Base-by-base conservation (phyloP, 2,113 vertebrate genomes). In the Clarias batrachus region DNA sequence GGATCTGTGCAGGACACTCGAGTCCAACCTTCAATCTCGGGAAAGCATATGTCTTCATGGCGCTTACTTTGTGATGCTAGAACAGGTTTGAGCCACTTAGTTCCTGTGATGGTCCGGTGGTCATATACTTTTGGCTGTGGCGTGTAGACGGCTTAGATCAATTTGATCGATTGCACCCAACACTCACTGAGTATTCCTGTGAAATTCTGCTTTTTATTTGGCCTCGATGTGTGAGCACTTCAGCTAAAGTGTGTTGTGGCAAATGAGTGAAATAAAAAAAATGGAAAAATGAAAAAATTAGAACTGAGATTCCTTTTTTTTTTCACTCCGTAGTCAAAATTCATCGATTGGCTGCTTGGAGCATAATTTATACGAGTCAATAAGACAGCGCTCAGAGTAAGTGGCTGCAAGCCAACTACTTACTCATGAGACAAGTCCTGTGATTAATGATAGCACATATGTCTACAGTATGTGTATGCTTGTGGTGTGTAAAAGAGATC, bases 271-370 rank as follows among this genome's bases (percentile, higher is more conserved):
- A 76, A 76, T 54, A 25, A 16, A 77, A 27, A n/a, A 74, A 25
- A 19, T 7, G 9, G 23, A 19, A 63, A 25, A 25, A 63, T n/a
- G n/a, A 8, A 63, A 48, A 9, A 19, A 2, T n/a, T n/a, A 48
- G 48, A 48, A 7, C 48, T 48, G 48, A 48, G 48, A 48, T 48
- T 48, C 48, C 6, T 48, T 48, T 48, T 48, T 48, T 48, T 48
- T 48, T 48, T 48, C 7, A 48, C 48, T 52, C 82, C 74, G 78
- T 63, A 27, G 82, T 76, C 85, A 83, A 91, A 85, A 62, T 52
- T 25, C 88, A 94, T 91, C 70, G 91, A 93, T 90, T 84, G 60
- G 30, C 33, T 86, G 85, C 66, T 68, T 88, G 56, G 63, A 62
- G 87, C 65, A 83, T 90, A 54, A 91, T 91, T 91, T 90, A 90